Base-by-base conservation (phyloP, 1,140 invertebrate genomes). In the Drosophila novamexicana region DNA sequence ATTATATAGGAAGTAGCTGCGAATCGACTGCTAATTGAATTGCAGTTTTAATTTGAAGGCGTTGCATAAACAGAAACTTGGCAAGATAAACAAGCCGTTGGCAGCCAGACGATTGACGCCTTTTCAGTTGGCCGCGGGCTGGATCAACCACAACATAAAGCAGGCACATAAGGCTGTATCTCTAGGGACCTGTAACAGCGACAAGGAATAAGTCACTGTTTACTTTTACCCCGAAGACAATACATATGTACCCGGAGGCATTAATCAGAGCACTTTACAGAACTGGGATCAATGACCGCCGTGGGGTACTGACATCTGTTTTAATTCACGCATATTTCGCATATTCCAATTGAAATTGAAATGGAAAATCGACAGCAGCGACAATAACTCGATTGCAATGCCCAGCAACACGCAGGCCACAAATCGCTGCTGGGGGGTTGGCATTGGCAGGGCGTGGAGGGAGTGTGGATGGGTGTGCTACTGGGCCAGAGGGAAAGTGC, bases 201-300 rank as follows among this genome's bases (percentile, higher is more conserved):
- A 81, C 54, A 42, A 39, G 32, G 58, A 56, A 72, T 76, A 79
- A 79, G 70, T 63, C 45, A 36, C 22, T 84, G 81, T 77, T 77
- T 80, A 75, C 68, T 64, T 79, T 42, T 61, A 67, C 40, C 58
- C 61, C 63, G 65, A 71, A 70, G 79, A 67, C 53, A 66, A 29
- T 29, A 29, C 22, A 40, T 50, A 54, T 65, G 59, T 61, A 58
- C 70, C 72, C 65, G 36, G 39, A 44, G 78, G 66, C 70, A 53
- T 81, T 81, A 86, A 81, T 86, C 82, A 68, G 56, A 67, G 75
- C 71, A 79, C 75, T 85, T 42, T 75, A 58, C 45, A 34, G 14
- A 29, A 42, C 47, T 42, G 59, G 83, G 79, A 88, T 86, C 76
- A 82, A 74, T 77, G 72, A 69, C 83, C 83, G 68, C 65, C 77